Base-by-base conservation (phyloP, 2,113 vertebrate genomes). In the Equus przewalskii region DNA sequence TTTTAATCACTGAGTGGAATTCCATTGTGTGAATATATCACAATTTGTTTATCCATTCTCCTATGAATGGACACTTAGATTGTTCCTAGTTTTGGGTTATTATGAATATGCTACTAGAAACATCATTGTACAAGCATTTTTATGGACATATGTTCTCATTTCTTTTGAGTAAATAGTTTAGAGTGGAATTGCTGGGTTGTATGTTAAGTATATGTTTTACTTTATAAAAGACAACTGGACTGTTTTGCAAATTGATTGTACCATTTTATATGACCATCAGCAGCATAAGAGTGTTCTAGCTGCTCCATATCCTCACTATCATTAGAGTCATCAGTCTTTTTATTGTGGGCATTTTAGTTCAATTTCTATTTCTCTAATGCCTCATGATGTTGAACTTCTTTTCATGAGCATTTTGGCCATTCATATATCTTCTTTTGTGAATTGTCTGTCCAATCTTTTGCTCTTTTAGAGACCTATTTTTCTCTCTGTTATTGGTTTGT, bases 71-170 rank as follows among this genome's bases (percentile, higher is more conserved):
- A 64, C 21, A 80, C 21, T 72, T 95, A 54, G 82, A 44, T 84
- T 87, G 15, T 92, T 92, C 92, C 44, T 58, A 92, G 49, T 36
- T 82, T 92, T 12, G 28, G 21, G 36, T 56, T 93, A 6, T 83
- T 92, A 73, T 51, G 49, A 62, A 79, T 92, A 54, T 65, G n/a
- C 26, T 76, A 41, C 30, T 82, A 95, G 92, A 75, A 95, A 78
- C 28, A 65, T 93, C 51, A 70, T 46, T 69, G 3, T 58, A 72
- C 19, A 75, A 92, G 54, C 46, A n/a, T 87, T 92, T 88, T 95
- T 81, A 91, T 49, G 51, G 62, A 78, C 78, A 33, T 85, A 54
- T 73, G 28, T 95, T 97, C 96, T 96, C 81, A 80, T 97, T 94
- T 94, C 51, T 92, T 75, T 62, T 22, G 21, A 62, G 28, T 58